Percentiles rank a stretch among this genome's conserved stretches.
Evolutionary conservation across 2,113 vertebrate species (phyloP).

Genomic region (Bufo gargarizans): DNA sequence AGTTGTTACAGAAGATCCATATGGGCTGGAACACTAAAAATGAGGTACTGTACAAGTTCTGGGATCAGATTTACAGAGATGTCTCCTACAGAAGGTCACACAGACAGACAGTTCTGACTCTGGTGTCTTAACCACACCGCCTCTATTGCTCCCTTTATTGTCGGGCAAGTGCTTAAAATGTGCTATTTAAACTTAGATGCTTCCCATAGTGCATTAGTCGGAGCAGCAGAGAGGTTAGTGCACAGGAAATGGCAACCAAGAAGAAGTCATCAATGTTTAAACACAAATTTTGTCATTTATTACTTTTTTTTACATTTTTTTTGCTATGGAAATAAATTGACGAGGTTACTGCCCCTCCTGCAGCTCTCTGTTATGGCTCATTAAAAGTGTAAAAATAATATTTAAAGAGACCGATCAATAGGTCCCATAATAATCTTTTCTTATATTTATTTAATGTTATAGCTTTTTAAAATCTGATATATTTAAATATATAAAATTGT

Average conservation of each 20-base stretch:
- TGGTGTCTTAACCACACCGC: slow-evolving; percentile 46
- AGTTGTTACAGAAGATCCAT: background rate
- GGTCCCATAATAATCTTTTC: background rate
- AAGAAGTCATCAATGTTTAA: slow-evolving; percentile 77
- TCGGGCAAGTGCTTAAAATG: slow-evolving; percentile 29
- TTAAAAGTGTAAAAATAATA: background rate
- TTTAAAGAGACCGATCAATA: background rate
- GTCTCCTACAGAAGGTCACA: slow-evolving; percentile 5
- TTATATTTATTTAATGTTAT: background rate
- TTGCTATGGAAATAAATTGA: background rate
- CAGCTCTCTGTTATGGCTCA: background rate
- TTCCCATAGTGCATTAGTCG: slow-evolving; percentile 5
- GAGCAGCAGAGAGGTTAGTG: slow-evolving; percentile 66
- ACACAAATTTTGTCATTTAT: slow-evolving; percentile 58
- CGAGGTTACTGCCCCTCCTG: background rate
- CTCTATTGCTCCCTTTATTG: slow-evolving; percentile 35
- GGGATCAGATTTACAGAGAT: background rate
- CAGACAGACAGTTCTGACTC: slow-evolving; percentile 2
- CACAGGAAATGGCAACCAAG: slow-evolving; percentile 70
- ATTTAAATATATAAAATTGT: too few species aligned
- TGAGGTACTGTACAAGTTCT: background rate
- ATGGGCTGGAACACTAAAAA: background rate
- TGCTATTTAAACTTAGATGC: slow-evolving; percentile 66
- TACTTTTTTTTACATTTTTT: slow-evolving; percentile 59
- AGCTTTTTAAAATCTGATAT: background rate